These are phyloP conservation scores for Caenorhabditis wallacei DNA, from an alignment of 2,888 invertebrate genomes.

Conservation along the genomic window DNA sequence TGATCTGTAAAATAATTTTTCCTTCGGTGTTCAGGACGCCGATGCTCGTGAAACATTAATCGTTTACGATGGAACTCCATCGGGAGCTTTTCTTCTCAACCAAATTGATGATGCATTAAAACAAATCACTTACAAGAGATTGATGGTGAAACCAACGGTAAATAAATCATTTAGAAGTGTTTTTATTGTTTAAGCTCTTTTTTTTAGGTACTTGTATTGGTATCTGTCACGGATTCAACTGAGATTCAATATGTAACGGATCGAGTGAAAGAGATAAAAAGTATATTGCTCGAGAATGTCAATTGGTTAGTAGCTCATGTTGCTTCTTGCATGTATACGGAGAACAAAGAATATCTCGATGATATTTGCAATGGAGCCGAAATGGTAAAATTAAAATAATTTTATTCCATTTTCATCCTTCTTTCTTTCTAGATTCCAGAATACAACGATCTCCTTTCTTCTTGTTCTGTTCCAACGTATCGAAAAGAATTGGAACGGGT, in stretches of 20 bases:
- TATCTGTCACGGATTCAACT: constrained; percentile 36
- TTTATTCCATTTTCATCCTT: not conserved
- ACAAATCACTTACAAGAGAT: constrained; percentile 63
- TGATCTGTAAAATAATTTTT: not conserved
- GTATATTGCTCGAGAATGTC: constrained; percentile 41
- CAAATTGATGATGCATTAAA: constrained; percentile 70
- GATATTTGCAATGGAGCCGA: constrained; percentile 53
- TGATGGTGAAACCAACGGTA: constrained; percentile 72
- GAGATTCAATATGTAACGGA: constrained; percentile 40
- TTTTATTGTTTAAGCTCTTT: no score
- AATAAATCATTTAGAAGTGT: no score
- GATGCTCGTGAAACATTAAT: constrained; percentile 70
- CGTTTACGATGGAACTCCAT: constrained; percentile 69
- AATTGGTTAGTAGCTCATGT: constrained; percentile 66
- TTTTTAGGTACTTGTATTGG: constrained; percentile 59
- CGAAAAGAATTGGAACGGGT: constrained; percentile 67
- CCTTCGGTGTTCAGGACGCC: constrained; percentile 59
- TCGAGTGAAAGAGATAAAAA: constrained; percentile 41
- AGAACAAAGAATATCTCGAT: constrained; percentile 18
- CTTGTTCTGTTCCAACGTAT: constrained; percentile 62
- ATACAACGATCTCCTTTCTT: constrained; percentile 48
- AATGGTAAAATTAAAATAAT: constrained; percentile 37
- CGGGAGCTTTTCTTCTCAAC: constrained; percentile 66
- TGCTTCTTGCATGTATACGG: constrained; percentile 57
- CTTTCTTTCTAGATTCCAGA: constrained; percentile 31